phyloP scores from a whole-genome alignment of 2,797 vertebrate species.

The Sebastolobus altivelis region DNA sequence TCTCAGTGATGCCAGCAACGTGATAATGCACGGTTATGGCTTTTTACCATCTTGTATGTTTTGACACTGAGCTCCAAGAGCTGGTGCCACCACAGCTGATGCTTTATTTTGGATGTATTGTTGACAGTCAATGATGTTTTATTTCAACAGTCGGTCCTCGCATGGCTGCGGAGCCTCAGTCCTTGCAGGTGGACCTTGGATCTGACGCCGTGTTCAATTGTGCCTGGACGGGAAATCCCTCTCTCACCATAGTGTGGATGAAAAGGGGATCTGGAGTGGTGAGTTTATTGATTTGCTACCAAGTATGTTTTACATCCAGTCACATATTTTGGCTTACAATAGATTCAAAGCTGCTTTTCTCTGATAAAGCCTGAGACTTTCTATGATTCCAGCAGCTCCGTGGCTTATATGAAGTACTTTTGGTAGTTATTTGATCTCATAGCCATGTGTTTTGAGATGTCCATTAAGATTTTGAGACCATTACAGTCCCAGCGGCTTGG shows the following conservation, averaged over 20 bases:
- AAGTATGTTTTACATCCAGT: slow-evolving; percentile 6
- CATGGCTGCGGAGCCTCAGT: slow-evolving; percentile 95
- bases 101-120: slow-evolving; percentile 21
- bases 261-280: slow-evolving; percentile 98
- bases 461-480: slow-evolving; percentile 19
- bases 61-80: slow-evolving; percentile 16
- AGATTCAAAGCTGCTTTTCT: slow-evolving; percentile 1
- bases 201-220: slow-evolving; percentile 96
- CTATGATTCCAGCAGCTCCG: background rate
- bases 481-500: slow-evolving; percentile 23
- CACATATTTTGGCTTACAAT: background rate
- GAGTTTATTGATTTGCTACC: slow-evolving; percentile 64
- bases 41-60: slow-evolving; percentile 18
- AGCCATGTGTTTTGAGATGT: slow-evolving; percentile 27
- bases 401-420: background rate
- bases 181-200: slow-evolving; percentile 95
- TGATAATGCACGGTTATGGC: slow-evolving; percentile 16
- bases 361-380: background rate
- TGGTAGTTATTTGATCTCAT: background rate
- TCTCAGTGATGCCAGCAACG: slow-evolving; percentile 4
- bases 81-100: background rate
- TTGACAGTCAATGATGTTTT: slow-evolving; percentile 34
- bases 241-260: slow-evolving; percentile 99
- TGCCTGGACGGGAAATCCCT: slow-evolving; percentile 97
- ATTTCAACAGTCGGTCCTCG: slow-evolving; percentile 91